A percentile compares a stretch with the other conserved stretches of the same genome.
Evolutionary conservation across 2,797 vertebrate species (phyloP).

Genomic region (Coregonus ussuriensis): DNA sequence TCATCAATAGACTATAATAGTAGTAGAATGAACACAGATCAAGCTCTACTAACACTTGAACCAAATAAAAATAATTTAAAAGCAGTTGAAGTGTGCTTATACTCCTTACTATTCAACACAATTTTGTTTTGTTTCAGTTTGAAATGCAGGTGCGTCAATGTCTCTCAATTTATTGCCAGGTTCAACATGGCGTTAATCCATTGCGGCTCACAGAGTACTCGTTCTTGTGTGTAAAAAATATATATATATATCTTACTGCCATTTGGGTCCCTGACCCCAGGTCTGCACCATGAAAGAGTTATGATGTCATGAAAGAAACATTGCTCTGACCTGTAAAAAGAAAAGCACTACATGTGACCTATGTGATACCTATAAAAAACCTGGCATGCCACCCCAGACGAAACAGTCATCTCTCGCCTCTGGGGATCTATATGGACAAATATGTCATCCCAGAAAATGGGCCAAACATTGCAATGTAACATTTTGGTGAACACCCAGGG

Average conservation of each 20-base stretch:
- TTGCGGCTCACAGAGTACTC: neutral
- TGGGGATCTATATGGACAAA: constrained; percentile 17
- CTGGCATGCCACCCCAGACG: neutral
- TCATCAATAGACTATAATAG: neutral
- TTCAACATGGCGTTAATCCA: neutral
- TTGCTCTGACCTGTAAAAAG: neutral
- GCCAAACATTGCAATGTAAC: constrained; percentile 25
- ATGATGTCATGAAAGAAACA: neutral
- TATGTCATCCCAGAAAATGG: constrained; percentile 30
- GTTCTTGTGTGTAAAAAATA: neutral
- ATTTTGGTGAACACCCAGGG: constrained; percentile 53
- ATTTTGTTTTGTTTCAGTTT: neutral
- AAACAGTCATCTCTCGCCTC: neutral
- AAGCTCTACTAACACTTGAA: neutral
- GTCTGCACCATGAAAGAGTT: neutral
- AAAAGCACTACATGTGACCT: neutral
- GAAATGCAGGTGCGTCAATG: neutral
- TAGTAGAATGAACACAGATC: neutral
- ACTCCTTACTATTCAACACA: neutral
- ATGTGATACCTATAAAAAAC: neutral
- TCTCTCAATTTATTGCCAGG: neutral
- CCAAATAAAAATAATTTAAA: neutral
- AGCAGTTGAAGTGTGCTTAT: neutral
- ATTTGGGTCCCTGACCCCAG: neutral
- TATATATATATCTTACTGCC: neutral